Evolutionary conservation across 2,797 vertebrate genomes (phyloP).

Genomic region (Manis crassicaudata): DNA sequence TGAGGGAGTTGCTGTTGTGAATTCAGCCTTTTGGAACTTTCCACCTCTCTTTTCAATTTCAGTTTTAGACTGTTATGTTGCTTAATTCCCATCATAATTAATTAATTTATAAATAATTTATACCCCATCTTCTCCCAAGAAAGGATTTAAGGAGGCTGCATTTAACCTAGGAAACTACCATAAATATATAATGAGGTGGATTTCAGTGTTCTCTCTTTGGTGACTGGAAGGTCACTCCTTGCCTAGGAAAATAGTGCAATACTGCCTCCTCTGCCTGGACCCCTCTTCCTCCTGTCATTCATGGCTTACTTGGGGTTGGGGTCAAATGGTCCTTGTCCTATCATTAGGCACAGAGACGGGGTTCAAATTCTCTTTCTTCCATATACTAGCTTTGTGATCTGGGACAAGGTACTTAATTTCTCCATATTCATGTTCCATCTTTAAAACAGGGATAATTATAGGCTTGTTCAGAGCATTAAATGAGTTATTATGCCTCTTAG

Average conservation of each 20-base stretch:
- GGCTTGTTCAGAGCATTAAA: neutral
- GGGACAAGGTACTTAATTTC: neutral
- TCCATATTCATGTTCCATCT: neutral
- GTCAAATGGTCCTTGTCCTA: neutral
- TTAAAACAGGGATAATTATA: neutral
- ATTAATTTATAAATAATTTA: slow-evolving; percentile 75
- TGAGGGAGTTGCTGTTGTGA: slow-evolving; percentile 42
- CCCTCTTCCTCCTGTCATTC: neutral
- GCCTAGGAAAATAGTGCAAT: neutral
- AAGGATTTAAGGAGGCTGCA: slow-evolving; percentile 48
- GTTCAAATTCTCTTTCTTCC: neutral
- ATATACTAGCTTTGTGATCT: neutral
- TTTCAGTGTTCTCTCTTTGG: neutral
- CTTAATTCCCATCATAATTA: slow-evolving; percentile 68
- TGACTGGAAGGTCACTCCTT: slow-evolving; percentile 48
- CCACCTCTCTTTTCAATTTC: slow-evolving; percentile 41
- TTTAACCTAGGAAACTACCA: slow-evolving; percentile 60
- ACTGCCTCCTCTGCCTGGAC: neutral
- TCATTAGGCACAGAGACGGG: neutral
- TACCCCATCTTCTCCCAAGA: slow-evolving; percentile 51
- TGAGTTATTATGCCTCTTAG: neutral
- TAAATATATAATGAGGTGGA: slow-evolving; percentile 63
- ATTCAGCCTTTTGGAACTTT: slow-evolving; percentile 52
- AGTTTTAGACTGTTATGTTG: slow-evolving; percentile 18
- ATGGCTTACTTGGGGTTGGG: neutral